phyloP scores from a whole-genome alignment of 2,888 invertebrate genomes.

The Drosophila suboccidentalis region DNA sequence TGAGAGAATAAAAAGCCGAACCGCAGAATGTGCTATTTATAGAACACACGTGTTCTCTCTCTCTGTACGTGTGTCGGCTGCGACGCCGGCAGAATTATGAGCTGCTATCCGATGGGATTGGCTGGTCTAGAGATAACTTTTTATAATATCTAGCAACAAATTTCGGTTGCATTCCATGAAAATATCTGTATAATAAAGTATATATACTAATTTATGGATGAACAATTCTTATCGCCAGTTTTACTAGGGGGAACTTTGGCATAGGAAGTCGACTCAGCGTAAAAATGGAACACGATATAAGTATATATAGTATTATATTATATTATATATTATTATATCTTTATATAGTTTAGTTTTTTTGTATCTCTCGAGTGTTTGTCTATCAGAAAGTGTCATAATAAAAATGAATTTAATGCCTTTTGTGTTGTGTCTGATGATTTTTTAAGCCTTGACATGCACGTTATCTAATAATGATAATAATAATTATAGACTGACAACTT shows the following conservation, averaged over 20 bases:
- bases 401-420: conserved; percentile 39
- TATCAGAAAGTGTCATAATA: conserved; percentile 19
- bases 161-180: conserved; percentile 7
- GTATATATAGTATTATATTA: conserved; percentile 1
- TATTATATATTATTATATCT: neutral
- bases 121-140: conserved; percentile 10
- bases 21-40: no score
- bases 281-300: conserved; percentile 39
- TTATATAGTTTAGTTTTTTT: neutral
- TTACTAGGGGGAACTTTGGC: conserved; percentile 42
- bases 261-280: conserved; percentile 49
- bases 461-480: conserved; percentile 38
- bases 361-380: conserved; percentile 22
- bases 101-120: no score
- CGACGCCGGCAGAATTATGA: no score
- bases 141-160: neutral
- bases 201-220: conserved; percentile 25
- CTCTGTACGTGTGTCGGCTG: no score
- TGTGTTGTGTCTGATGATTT: conserved; percentile 44
- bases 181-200: conserved; percentile 6
- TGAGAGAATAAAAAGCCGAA: no score
- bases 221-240: conserved; percentile 34
- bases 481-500: conserved; percentile 27
- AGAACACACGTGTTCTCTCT: no score
- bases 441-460: conserved; percentile 39